Conservation (phyloP, 1,140 invertebrate genomes). For the Heliconius congener region DNA sequence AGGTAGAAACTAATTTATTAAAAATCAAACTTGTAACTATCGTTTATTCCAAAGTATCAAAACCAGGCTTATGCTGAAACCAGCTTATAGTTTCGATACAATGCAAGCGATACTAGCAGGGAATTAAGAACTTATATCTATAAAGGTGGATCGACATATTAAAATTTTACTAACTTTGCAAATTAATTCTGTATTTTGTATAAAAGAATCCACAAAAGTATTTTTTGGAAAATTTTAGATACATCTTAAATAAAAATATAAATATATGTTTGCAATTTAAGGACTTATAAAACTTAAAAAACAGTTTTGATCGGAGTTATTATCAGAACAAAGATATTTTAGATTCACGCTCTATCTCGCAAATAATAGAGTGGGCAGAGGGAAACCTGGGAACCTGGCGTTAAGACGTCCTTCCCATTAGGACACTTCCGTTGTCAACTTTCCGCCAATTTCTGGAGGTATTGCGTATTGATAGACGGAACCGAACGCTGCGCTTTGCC, state of each 20-base stretch:
- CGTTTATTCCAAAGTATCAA: too few species aligned
- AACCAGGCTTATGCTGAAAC: background rate
- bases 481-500: background rate
- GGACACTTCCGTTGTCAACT: background rate
- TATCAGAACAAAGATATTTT: too few species aligned
- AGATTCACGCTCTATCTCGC: background rate
- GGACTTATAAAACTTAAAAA: too few species aligned
- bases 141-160: constrained; percentile 24
- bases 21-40: too few species aligned
- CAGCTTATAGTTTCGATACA: constrained; percentile 6
- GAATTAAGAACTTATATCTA: constrained; percentile 18
- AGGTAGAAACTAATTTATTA: too few species aligned
- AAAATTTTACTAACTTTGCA: background rate
- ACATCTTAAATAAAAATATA: too few species aligned
- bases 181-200: background rate
- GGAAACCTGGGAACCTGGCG: background rate
- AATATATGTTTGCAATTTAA: too few species aligned
- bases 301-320: too few species aligned
- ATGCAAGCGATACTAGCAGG: constrained; percentile 9
- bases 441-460: background rate
- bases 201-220: background rate
- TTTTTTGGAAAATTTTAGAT: too few species aligned
- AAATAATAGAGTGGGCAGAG: background rate
- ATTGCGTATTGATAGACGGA: background rate
- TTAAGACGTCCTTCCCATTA: background rate